Base-by-base conservation (phyloP, 1,140 invertebrate genomes). In the Drosophila cardini region DNA sequence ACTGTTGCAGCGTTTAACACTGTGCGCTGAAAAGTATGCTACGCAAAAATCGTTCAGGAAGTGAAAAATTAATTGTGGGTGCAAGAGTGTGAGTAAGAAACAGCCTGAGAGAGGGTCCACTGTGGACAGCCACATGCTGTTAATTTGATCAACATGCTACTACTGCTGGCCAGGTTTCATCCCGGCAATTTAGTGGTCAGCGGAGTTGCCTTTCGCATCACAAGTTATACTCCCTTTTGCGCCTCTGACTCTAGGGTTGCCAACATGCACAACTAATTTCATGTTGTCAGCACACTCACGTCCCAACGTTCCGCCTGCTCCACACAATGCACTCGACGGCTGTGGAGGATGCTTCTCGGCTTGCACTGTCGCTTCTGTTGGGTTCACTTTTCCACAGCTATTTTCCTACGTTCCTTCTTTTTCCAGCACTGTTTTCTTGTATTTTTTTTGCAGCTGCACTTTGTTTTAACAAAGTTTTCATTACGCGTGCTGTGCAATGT, bases 161-260 rank as follows among this genome's bases (percentile, higher is more conserved):
- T 21, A 48, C 21, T 38, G 13, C 46, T 15, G 55, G 43, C 63
- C 63, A 61, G 79, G 79, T 79, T 87, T 79, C 76, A 86, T 83
- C 65, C 58, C 55, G 83, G 72, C 79, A 87, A 86, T 86, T 86
- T 87, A 83, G 83, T 89, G 84, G 83, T 83, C 83, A 89, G 57
- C 79, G 62, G 5, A 40, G 42, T 43, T 67, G 36, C 21, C 65
- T 58, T 63, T 46, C 58, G 48, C 43, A 38, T 48, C 78, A 52
- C 13, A 65, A 65, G 36, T 30, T 18, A n/a, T 0, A 18, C 34
- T 62, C 55, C 4, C 21, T 3, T 26, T 26, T 26, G n/a, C 16
- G n/a, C 2, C 36, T 26, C 38, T 1, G 10, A 21, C 72, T 87
- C 64, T 79, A 67, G 55, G 61, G 78, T 75, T 87, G 72, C 83